Conservation (phyloP, 2,113 vertebrate species). For the Rhagologus leucostigma region DNA sequence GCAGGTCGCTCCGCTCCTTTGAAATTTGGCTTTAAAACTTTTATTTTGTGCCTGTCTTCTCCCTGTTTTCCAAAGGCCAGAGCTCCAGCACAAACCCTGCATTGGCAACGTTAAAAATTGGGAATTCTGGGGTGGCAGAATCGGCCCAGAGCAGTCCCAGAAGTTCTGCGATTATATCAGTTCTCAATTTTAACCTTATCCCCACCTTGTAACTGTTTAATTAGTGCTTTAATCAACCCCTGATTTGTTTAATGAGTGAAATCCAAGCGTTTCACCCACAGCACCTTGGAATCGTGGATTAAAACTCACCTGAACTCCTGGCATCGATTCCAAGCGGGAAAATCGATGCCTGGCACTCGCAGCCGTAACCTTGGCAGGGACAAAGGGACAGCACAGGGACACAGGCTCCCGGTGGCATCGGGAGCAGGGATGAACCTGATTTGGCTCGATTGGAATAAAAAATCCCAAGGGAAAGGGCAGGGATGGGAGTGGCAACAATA, state of each 20-base stretch:
- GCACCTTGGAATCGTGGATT: neutral
- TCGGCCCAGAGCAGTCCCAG: neutral
- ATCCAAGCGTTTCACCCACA: neutral
- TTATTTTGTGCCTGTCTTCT: neutral
- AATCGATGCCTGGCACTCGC: slow-evolving; percentile 16
- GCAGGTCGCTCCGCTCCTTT: neutral
- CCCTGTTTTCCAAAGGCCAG: rapidly evolving
- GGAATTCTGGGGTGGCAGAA: neutral
- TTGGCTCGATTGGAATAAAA: neutral
- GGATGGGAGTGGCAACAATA: neutral
- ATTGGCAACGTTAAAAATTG: rapidly evolving
- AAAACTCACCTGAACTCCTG: neutral
- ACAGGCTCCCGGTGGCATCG: neutral
- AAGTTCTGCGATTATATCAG: neutral
- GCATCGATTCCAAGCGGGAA: neutral
- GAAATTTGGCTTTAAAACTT: neutral
- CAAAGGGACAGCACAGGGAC: neutral
- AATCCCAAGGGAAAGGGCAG: neutral
- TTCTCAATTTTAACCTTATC: neutral
- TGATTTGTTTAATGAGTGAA: neutral
- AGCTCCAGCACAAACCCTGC: neutral
- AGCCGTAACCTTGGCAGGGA: neutral
- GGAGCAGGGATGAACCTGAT: neutral
- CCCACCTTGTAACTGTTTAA: neutral
- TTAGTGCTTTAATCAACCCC: neutral